Base-by-base conservation (phyloP, 1,140 invertebrate genomes). In the Diachasma alloeum region DNA sequence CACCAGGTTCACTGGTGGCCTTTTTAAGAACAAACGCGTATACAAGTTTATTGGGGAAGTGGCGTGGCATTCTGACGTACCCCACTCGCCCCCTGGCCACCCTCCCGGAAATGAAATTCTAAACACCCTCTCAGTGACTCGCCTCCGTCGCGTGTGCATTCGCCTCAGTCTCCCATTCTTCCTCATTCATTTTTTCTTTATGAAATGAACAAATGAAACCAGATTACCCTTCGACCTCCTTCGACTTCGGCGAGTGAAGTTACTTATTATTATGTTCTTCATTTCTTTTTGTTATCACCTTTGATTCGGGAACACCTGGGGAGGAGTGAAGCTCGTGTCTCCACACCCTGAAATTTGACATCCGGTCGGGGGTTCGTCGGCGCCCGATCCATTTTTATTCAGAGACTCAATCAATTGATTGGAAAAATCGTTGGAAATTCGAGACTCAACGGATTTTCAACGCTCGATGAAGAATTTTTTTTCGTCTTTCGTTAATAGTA, bases 61-160 rank as follows among this genome's bases (percentile, higher is more conserved):
- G 71, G 36, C 46, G 63, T 72, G 53, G n/a, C 42, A 71, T 42
- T 69, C 19, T 46, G 44, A 36, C 71, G 8, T 26, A 26, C 17
- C 44, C 53, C 72, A 48, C 39, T 80, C 69, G 71, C 67, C 68
- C 77, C 71, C 48, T 63, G 31, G 68, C 46, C 44, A 69, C 36
- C 31, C 36, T 36, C 79, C 83, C 83, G 83, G 83, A 84, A 84
- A 84, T 84, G 83, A 83, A 84, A 84, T 84, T 83, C 83, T 84
- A 84, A 84, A 84, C 82, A 84, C 82, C 80, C 77, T 79, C 81
- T 78, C 73, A 53, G 53, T 69, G 69, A 74, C 72, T 75, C 72
- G 67, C 66, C 67, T 77, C 42, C 59, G 79, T 78, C 77, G 74
- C 67, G 77, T 78, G 71, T 74, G 36, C 67, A 70, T 77, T 72